Conservation (phyloP, 2,797 vertebrate genomes). For the Onychomys torridus region DNA sequence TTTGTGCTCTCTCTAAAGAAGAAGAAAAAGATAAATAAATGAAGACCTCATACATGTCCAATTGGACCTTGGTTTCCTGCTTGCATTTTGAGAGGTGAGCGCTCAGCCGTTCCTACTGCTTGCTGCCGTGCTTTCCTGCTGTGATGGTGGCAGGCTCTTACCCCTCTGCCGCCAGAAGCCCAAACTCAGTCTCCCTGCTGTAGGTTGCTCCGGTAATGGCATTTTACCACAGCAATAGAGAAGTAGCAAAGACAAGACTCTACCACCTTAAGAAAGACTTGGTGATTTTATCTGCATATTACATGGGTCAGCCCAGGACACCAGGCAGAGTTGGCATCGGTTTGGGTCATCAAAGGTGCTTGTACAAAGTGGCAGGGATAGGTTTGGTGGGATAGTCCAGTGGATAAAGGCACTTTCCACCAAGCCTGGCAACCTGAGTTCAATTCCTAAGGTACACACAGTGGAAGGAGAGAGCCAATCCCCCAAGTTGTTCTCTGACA, state of each 20-base stretch:
- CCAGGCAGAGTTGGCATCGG: constrained; percentile 41
- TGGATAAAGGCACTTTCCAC: background rate
- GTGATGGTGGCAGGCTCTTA: background rate
- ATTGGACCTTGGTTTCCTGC: background rate
- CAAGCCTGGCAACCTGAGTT: background rate
- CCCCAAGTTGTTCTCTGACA: background rate
- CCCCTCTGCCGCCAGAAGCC: background rate
- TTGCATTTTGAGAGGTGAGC: background rate
- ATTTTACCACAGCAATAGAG: background rate
- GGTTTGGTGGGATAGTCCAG: background rate
- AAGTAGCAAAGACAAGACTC: background rate
- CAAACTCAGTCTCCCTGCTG: background rate
- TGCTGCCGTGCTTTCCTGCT: background rate
- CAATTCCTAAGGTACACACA: background rate
- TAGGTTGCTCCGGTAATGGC: background rate
- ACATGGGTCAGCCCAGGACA: background rate
- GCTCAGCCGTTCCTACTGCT: background rate
- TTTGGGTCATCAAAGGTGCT: constrained; percentile 86
- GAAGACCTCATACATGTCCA: background rate
- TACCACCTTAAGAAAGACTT: no score
- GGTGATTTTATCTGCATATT: background rate
- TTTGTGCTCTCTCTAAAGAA: background rate
- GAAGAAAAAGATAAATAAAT: background rate
- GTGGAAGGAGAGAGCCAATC: background rate
- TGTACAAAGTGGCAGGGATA: constrained; percentile 62